Evolutionary conservation across 2,113 vertebrate genomes (phyloP).

Genomic region (Zosterops borbonicus): DNA sequence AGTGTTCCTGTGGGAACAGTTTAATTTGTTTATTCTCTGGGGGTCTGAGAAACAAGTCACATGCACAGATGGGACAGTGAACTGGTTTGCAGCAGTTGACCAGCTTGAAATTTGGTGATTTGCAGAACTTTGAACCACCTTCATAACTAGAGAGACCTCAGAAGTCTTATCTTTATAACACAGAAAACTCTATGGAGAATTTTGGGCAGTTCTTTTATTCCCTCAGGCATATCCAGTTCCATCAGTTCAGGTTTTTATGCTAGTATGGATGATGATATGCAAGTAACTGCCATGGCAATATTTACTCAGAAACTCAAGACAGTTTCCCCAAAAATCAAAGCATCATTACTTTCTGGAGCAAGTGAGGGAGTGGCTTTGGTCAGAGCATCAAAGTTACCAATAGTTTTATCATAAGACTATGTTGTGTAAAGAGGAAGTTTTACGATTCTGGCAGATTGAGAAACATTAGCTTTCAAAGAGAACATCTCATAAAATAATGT

Average conservation of each 20-base stretch:
- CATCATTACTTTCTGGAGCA: background rate
- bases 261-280: background rate
- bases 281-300: background rate
- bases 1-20: background rate
- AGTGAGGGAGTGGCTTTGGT: background rate
- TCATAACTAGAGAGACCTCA: background rate
- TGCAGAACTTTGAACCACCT: background rate
- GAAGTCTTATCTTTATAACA: background rate
- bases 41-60: background rate
- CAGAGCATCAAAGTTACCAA: background rate
- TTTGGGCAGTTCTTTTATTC: background rate
- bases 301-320: background rate
- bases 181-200: background rate
- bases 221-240: background rate
- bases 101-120: background rate
- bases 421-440: background rate
- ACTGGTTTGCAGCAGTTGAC: background rate
- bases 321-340: background rate
- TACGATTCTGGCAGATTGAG: background rate
- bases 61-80: background rate
- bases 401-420: background rate
- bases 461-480: background rate
- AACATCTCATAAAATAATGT: background rate
- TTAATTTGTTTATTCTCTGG: background rate
- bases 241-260: background rate